Conservation (phyloP, 1,140 invertebrate genomes). For the Danaus plexippus region DNA sequence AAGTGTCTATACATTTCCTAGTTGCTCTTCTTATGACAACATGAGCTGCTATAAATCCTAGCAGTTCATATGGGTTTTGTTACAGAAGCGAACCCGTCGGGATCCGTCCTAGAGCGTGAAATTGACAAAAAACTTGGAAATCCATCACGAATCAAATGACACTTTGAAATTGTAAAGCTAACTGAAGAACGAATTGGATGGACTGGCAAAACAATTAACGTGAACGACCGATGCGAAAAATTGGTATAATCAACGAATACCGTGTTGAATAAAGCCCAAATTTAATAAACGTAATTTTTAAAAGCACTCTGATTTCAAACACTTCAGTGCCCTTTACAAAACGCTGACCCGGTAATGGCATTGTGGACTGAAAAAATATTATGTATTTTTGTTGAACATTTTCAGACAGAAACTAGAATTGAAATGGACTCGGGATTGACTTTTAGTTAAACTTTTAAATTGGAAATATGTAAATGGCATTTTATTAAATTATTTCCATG, state of each 20-base stretch:
- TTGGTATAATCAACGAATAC: slow-evolving; percentile 61
- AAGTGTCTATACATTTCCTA: too few species aligned
- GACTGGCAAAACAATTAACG: slow-evolving; percentile 66
- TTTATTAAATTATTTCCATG: not conserved
- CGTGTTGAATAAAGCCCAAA: slow-evolving; percentile 51
- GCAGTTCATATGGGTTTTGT: too few species aligned
- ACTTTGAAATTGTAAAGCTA: slow-evolving; percentile 69
- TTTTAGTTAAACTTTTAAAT: slow-evolving; percentile 15
- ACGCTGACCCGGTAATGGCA: slow-evolving; percentile 16
- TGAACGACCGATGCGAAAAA: slow-evolving; percentile 52
- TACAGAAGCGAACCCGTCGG: slow-evolving; percentile 53
- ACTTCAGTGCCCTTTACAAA: slow-evolving; percentile 4
- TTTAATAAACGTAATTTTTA: slow-evolving; percentile 57
- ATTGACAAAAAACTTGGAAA: slow-evolving; percentile 65
- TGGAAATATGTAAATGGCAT: slow-evolving; percentile 4
- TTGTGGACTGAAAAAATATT: slow-evolving; percentile 17
- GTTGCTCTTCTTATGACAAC: too few species aligned
- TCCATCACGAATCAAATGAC: slow-evolving; percentile 70
- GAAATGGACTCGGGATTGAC: slow-evolving; percentile 10
- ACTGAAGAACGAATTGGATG: slow-evolving; percentile 64
- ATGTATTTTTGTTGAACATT: slow-evolving; percentile 19
- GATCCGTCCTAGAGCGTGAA: slow-evolving; percentile 58
- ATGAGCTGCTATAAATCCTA: too few species aligned
- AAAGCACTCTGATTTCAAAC: slow-evolving; percentile 29
- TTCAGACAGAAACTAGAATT: slow-evolving; percentile 11